Evolutionary conservation across 2,113 vertebrate species (phyloP), one percentile per base, ranked within the genome.

Genomic region (Anser cygnoides): DNA sequence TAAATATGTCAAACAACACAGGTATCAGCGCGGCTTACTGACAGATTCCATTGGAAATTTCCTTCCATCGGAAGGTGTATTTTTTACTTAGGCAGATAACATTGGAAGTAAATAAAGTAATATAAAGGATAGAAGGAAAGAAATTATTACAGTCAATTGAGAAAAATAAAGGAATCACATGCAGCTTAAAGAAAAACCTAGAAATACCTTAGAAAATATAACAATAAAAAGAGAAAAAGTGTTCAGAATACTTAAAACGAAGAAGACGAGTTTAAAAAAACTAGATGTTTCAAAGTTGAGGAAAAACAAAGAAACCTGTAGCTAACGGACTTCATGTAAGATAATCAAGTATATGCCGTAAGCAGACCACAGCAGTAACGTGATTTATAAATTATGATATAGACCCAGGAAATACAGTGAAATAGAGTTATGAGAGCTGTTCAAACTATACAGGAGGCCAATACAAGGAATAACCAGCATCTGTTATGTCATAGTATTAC

Each of bases 121-220:
- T 78, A 25, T 17, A 3, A 76, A 84, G 50, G 86, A 25, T 79
- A 86, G 11, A 22, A 62, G 66, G 14, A 37, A 84, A 86, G 66
- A 76, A 44, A 39, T 29, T 5, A 44, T 70, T 86, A 41, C 18
- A 61, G 13, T 89, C 31, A 77, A 13, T 29, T 58, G 50, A 62
- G 80, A 82, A 96, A 93, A 89, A 86, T 55, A 86, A 94, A 91
- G 16, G n/a, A 55, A 89, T 63, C 1, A n/a, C 23, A 33, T 61
- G 25, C 72, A 10, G 2, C 71, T 95, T 91, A 75, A 12, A 82
- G 29, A 93, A 80, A 84, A 54, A 23, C 35, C 39, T 78, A 72
- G 73, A 93, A 95, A 93, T 92, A 57, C 23, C 33, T 79, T 44
- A 43, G 14, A 63, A 77, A 46, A 50, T n/a, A 57, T 16, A 41